Base-by-base conservation (phyloP, 2,797 vertebrate genomes). In the Austrolebias charrua region DNA sequence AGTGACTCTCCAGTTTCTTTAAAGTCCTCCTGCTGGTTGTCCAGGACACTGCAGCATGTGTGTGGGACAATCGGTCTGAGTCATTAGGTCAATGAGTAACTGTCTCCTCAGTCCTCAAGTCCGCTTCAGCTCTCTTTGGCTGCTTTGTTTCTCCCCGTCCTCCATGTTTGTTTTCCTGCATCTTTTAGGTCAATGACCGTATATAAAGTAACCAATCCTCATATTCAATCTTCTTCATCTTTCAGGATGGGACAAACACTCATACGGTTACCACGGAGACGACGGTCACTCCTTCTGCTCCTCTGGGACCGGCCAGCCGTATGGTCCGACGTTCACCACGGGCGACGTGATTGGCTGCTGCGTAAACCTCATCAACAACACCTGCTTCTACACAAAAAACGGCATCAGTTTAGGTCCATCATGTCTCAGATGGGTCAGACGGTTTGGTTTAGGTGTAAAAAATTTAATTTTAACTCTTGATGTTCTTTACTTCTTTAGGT, bases 221-320 rank as follows among this genome's bases (percentile, higher is more conserved):
- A 71, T 79, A 76, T 69, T 50, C 65, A 59, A 55, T 11, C 48
- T 68, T 66, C 51, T 56, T 11, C 48, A 66, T 66, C 51, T 80
- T 84, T 76, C 8, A 99, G 97, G 97, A 86, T 99, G 97, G 97
- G 98, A 99, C 94, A 99, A 99, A 71, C 97, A 99, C 91, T 99
- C 98, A 0, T 99, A 99, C 90, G 97, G 98, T 91, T 99, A 99
- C 92, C 98, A 99, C 63, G 98, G 98, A 77, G 98, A 99, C 2
- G 98, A 99, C 59, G 98, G 98, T 76, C 97, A 99, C 91, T 98
- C 96, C 52, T 99, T 99, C 91, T 99, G 97, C 94, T 99, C 98
- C 24, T 99, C 98, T 53, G 98, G 98, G 89, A 98, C 97, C 0
- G 98, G 98, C 70, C 97, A 99, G 54, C 97, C 98, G 1, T 99